Conservation (phyloP, 2,888 invertebrate species). For the Thumatha senex region DNA sequence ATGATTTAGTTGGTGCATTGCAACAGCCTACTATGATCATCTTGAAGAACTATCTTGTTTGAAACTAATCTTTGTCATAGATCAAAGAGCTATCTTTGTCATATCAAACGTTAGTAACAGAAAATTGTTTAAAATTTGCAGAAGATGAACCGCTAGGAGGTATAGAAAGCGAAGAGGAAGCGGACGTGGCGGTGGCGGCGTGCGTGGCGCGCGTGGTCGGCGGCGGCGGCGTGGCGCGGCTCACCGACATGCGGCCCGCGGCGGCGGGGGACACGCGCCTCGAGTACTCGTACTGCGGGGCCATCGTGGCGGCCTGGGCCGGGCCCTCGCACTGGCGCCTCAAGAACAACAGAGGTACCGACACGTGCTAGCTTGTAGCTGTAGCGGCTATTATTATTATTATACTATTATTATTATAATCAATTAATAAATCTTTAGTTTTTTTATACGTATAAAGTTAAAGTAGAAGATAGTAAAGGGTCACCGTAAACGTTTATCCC, state of each 20-base stretch:
- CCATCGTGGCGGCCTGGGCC: conserved; percentile 87
- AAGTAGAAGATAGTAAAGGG: no score
- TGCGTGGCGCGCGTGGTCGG: conserved; percentile 60
- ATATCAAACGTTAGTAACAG: no score
- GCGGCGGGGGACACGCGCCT: conserved; percentile 73
- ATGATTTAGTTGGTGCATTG: no score
- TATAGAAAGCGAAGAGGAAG: conserved; percentile 72
- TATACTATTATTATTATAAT: no score
- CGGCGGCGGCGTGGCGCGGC: conserved; percentile 26
- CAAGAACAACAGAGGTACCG: conserved; percentile 71
- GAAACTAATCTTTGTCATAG: no score
- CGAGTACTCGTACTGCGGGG: conserved; percentile 88
- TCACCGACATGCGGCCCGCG: conserved; percentile 84
- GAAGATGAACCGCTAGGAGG: conserved; percentile 75
- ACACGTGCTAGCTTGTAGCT: background rate
- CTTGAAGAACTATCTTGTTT: no score
- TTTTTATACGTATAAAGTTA: no score
- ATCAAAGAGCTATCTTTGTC: no score
- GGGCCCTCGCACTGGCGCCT: conserved; percentile 94
- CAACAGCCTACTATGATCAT: no score
- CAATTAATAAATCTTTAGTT: no score
- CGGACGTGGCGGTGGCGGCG: conserved; percentile 66
- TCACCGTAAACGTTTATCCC: no score
- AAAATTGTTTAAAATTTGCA: conserved; percentile 19
- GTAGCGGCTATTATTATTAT: no score